phyloP scores from a whole-genome alignment of 2,113 vertebrate genomes.

The Cebidichthys violaceus region DNA sequence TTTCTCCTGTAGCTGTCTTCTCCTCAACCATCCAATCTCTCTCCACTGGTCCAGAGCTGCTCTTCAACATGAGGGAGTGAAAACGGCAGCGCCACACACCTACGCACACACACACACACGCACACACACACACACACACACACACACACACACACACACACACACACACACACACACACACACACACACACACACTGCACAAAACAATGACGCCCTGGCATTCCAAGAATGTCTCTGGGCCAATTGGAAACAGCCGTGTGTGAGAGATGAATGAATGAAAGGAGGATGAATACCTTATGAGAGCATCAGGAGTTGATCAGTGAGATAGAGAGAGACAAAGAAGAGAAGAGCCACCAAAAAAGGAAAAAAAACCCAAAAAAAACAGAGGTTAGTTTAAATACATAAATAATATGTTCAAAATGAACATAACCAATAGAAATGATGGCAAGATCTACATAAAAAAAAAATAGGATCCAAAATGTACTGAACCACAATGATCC shows the following conservation, averaged over 20 bases:
- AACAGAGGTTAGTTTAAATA: neutral
- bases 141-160: neutral
- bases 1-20: neutral
- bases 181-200: constrained; percentile 31
- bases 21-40: neutral
- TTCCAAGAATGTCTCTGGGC: constrained; percentile 69
- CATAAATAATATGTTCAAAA: neutral
- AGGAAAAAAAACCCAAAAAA: neutral
- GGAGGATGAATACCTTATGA: constrained; percentile 63
- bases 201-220: constrained; percentile 63
- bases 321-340: neutral
- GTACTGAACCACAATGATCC: neutral
- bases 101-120: constrained; percentile 23
- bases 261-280: constrained; percentile 73
- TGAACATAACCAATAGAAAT: neutral
- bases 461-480: neutral
- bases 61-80: constrained; percentile 29
- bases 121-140: neutral
- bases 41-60: neutral
- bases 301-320: constrained; percentile 65
- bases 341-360: constrained; percentile 8
- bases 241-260: constrained; percentile 76
- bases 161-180: constrained; percentile 21
- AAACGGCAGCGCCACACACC: neutral
- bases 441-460: neutral